Evolutionary conservation across 2,888 invertebrate genomes (phyloP).

Genomic region (Meghimatium bilineatum): DNA sequence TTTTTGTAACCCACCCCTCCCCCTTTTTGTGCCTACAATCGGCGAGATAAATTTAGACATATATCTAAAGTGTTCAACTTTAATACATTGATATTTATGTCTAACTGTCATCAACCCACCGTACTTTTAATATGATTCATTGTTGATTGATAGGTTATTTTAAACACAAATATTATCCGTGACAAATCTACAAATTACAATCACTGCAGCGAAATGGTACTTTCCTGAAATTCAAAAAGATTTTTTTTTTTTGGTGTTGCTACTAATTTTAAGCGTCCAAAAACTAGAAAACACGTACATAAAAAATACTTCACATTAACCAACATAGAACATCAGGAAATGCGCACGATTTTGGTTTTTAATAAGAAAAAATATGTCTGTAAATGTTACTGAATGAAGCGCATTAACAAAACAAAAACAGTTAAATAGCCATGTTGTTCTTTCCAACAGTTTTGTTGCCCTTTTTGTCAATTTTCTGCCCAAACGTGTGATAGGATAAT

Average conservation of each 20-base stretch:
- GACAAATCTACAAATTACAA: neutral
- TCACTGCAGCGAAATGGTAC: neutral
- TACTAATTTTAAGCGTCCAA: neutral
- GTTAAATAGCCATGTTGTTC: neutral
- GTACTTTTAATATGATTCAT: neutral
- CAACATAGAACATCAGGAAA: neutral
- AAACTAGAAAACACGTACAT: neutral
- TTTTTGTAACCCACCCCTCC: neutral
- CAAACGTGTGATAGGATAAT: neutral
- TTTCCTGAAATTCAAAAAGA: conserved; percentile 2
- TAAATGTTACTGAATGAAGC: too few relatives aligned
- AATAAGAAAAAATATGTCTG: neutral
- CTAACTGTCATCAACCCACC: neutral
- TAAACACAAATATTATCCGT: neutral
- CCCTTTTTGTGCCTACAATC: neutral
- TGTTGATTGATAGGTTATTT: conserved; percentile 8
- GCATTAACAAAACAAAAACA: conserved; percentile 3
- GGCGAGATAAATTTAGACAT: neutral
- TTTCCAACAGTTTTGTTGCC: neutral
- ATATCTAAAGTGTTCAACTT: neutral
- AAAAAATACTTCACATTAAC: too few relatives aligned
- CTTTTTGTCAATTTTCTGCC: neutral
- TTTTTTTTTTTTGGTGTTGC: too few relatives aligned
- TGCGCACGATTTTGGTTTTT: neutral
- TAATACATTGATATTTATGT: neutral